Conservation (phyloP, 2,888 invertebrate genomes). For the Dolomedes plantarius region DNA sequence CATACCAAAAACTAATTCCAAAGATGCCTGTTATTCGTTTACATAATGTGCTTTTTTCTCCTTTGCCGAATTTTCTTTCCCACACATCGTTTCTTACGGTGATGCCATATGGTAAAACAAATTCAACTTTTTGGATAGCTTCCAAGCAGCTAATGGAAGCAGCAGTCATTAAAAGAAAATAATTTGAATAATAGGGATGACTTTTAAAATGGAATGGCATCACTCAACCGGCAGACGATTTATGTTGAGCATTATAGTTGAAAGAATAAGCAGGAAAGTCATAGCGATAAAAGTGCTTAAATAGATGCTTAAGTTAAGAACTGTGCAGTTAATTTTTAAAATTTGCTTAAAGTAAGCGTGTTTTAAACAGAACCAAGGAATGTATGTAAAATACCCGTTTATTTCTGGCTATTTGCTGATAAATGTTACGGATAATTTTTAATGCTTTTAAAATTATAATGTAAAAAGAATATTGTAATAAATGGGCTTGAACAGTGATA, state of each 20-base stretch:
- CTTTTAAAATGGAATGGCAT: background rate
- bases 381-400: background rate
- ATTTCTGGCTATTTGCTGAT: background rate
- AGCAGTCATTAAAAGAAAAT: background rate
- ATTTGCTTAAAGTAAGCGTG: background rate
- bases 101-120: background rate
- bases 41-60: background rate
- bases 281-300: background rate
- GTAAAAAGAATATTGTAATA: too few species aligned
- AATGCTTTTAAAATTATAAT: too few species aligned
- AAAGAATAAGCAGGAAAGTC: background rate
- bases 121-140: background rate
- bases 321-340: background rate
- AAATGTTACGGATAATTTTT: background rate
- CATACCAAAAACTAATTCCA: background rate
- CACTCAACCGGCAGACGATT: conserved; percentile 3
- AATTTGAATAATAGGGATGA: conserved; percentile 1
- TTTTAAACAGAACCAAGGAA: background rate
- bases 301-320: background rate
- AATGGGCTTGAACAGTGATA: too few species aligned
- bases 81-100: background rate
- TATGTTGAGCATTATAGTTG: background rate
- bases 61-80: background rate
- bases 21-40: background rate
- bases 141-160: conserved; percentile 1